These are phyloP conservation scores for Vespertilio murinus DNA, from an alignment of 2,797 vertebrate genomes.

Conservation along the genomic window DNA sequence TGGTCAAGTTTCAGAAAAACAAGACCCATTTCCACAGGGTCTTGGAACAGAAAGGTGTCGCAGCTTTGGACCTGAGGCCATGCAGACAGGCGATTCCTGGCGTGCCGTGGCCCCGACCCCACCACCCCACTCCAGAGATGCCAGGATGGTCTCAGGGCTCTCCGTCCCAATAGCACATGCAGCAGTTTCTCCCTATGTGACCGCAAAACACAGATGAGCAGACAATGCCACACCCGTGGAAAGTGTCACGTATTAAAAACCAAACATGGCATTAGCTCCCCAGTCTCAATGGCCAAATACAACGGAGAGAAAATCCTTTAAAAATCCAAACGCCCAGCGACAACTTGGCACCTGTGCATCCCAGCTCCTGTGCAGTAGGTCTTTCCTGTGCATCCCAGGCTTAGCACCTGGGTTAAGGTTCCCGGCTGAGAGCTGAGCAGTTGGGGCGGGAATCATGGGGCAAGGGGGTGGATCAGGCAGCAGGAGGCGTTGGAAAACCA, in stretches of 20 bases:
- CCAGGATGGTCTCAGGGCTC: neutral
- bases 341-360: neutral
- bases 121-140: neutral
- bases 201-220: neutral
- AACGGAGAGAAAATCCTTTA: neutral
- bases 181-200: too few relatives aligned
- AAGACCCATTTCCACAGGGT: neutral
- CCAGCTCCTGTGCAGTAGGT: neutral
- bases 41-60: neutral
- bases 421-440: neutral
- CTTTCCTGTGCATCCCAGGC: neutral
- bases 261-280: neutral
- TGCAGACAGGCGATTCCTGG: neutral
- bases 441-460: neutral
- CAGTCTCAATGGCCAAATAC: neutral
- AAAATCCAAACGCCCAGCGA: neutral
- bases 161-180: neutral
- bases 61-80: neutral
- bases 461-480: neutral
- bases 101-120: fast-evolving
- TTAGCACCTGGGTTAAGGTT: neutral
- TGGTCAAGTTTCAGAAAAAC: neutral
- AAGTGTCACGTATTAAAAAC: neutral
- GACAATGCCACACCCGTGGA: neutral
- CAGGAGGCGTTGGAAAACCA: neutral